Percentiles rank a stretch among this genome's conserved stretches.
Evolutionary conservation across 2,888 invertebrate genomes (phyloP).

Genomic region (Leptura quadrifasciata): DNA sequence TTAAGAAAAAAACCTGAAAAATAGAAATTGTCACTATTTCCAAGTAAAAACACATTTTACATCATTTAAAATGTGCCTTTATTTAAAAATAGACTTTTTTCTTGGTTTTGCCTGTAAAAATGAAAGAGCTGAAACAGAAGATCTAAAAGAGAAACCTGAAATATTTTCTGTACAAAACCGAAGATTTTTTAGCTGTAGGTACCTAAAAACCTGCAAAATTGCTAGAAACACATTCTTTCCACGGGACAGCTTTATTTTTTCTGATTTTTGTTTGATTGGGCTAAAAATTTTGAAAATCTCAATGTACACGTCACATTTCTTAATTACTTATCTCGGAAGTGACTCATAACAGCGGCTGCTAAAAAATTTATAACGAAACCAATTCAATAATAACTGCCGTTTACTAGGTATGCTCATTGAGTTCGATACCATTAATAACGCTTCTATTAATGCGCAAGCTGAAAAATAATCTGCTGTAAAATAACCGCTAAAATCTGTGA

Average conservation of each 20-base stretch:
- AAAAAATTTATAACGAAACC: neutral
- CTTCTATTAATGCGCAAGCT: slow-evolving; percentile 17
- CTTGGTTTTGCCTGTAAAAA: slow-evolving; percentile 37
- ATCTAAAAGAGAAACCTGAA: slow-evolving; percentile 51
- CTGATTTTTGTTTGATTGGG: neutral
- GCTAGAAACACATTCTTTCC: neutral
- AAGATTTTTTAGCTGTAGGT: slow-evolving; percentile 32
- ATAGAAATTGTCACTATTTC: slow-evolving; percentile 32
- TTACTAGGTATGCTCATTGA: neutral
- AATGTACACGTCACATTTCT: neutral
- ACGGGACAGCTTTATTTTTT: neutral
- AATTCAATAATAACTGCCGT: neutral
- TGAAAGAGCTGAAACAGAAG: slow-evolving; percentile 50
- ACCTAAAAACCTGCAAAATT: slow-evolving; percentile 34
- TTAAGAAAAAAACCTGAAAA: slow-evolving; percentile 48
- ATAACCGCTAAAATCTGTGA: slow-evolving; percentile 51
- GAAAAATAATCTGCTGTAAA: slow-evolving; percentile 31
- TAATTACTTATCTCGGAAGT: neutral
- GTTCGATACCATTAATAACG: neutral
- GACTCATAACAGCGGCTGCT: neutral
- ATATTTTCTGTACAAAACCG: slow-evolving; percentile 27
- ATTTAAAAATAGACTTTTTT: slow-evolving; percentile 22
- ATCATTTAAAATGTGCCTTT: neutral
- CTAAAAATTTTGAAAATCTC: slow-evolving; percentile 11
- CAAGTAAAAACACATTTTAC: slow-evolving; percentile 15